Conservation (phyloP, 2,888 invertebrate genomes). For the Phalera bucephala region DNA sequence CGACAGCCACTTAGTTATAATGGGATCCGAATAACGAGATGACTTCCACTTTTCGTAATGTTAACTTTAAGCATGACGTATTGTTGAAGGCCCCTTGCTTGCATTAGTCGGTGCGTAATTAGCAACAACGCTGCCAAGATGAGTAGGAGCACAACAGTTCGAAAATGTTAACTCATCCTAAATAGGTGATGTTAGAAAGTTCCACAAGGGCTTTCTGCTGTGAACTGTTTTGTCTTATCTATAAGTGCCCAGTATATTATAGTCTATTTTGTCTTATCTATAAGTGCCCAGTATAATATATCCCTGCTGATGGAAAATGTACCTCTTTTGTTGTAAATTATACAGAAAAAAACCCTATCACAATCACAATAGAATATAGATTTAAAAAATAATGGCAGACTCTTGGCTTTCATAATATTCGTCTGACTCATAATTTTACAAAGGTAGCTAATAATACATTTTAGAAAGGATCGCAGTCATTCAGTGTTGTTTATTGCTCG, state of each 20-base stretch:
- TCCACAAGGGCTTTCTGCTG: slow-evolving; percentile 20
- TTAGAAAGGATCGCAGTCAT: slow-evolving; percentile 39
- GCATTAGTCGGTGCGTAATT: slow-evolving; percentile 49
- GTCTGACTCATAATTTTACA: slow-evolving; percentile 17
- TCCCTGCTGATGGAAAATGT: too few species aligned
- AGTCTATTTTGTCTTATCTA: slow-evolving; percentile 11
- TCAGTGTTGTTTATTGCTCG: slow-evolving; percentile 30
- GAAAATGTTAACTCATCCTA: slow-evolving; percentile 25
- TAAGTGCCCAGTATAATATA: slow-evolving; percentile 12
- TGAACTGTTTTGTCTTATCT: slow-evolving; percentile 14
- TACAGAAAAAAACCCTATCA: too few species aligned
- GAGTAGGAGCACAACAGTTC: slow-evolving; percentile 12
- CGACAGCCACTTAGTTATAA: slow-evolving; percentile 19
- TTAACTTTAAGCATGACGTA: slow-evolving; percentile 37
- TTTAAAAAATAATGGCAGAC: background rate
- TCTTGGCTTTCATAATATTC: background rate
- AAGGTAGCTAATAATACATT: slow-evolving; percentile 19
- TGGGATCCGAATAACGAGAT: slow-evolving; percentile 31
- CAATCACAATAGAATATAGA: background rate
- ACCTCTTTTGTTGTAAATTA: too few species aligned
- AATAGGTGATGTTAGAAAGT: slow-evolving; percentile 10
- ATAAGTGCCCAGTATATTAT: slow-evolving; percentile 12
- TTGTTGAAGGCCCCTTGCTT: slow-evolving; percentile 39
- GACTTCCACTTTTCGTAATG: slow-evolving; percentile 48
- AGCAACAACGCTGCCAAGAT: slow-evolving; percentile 35